Evolutionary conservation across 2,797 vertebrate species (phyloP), one percentile per base, ranked within the genome.

Genomic region (Pseudotriccus pelzelni): DNA sequence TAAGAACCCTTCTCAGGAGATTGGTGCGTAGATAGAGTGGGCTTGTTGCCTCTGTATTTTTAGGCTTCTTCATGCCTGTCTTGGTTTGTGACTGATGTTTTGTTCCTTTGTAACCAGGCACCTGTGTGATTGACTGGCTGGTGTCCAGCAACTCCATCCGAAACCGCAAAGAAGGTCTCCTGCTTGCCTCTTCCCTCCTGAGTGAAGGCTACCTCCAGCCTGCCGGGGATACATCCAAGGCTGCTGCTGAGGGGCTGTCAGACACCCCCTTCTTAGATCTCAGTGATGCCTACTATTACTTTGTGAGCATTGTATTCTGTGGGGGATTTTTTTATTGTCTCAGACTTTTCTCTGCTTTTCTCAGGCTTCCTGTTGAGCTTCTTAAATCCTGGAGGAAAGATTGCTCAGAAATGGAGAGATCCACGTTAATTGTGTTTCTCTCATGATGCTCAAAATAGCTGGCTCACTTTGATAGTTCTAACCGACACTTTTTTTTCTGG

Each of bases 161-260:
- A 89, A 99, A 99, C 89, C 98, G 98, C 53, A 95, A 97, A 3
- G 99, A 99, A 93, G 99, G 98, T 17, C 94, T 99, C 44, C 97
- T 99, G 98, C 94, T 99, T 59, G 98, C 98, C 27, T 98, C 98
- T 10, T 99, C 99, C 2, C 98, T 99, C 62, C 88, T 99, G 89
- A 99, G 94, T 10, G 99, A 99, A 92, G 99, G 99, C 14, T 99
- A 99, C 90, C 97, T 99, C 11, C 99, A 99, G 95, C 98, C 99
- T 16, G 99, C 99, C 1, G 98, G 98, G 11, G 99, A 99, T 7
- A 58, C 98, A 5, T 98, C 99, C 43, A 99, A 99, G 94, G 96
- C 92, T 1, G 98, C 98, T 17, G 98, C 96, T 0, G 99, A 99
- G 39, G 95, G 98, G 2, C 94, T 92, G 8, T 96, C 98, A 16